Base-by-base conservation (phyloP, 2,797 vertebrate genomes). In the Pipistrellus nathusii region DNA sequence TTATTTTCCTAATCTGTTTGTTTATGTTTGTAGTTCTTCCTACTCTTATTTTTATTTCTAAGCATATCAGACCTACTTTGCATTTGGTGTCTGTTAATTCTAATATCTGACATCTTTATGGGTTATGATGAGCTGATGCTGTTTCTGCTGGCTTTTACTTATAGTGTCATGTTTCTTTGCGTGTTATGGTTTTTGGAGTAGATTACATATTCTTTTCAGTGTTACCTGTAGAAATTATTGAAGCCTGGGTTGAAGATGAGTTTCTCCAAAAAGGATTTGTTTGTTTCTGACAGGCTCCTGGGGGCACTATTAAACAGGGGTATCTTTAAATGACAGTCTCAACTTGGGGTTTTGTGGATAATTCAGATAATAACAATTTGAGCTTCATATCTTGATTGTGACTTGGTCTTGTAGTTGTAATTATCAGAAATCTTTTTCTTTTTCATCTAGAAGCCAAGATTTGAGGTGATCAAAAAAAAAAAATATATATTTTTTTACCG, bases 391-490 rank as follows among this genome's bases (percentile, higher is more conserved):
- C 1, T 35, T 3, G 18, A 17, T 86, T 44, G 15, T 83, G 20
- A 25, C 11, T 17, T 94, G 13, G 20, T 12, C 91, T 75, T 87
- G 14, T 57, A 23, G 15, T 38, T 88, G 7, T 3, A 77, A 32
- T 85, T 88, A 44, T 94, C 21, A 72, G 46, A 71, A 73, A 80
- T 76, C 14, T 85, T 92, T 90, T 48, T 71, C 71, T n/a, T 66
- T 30, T 83, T 20, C 23, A 86, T 23, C 1, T 44, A 76, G 46
- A 62, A 90, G 35, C 15, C 64, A 71, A 46, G 4, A 35, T 66
- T 32, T 35, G 21, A 91, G 46, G 78, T 62, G 32, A 41, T 72
- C 32, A 38, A 2, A 38, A 38, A 38, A 38, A 38, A 3, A 38
- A n/a, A n/a, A n/a, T n/a, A n/a, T n/a, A n/a, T n/a, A n/a, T n/a